Base-by-base conservation (phyloP, 2,888 invertebrate genomes). In the Nycteola revayana region DNA sequence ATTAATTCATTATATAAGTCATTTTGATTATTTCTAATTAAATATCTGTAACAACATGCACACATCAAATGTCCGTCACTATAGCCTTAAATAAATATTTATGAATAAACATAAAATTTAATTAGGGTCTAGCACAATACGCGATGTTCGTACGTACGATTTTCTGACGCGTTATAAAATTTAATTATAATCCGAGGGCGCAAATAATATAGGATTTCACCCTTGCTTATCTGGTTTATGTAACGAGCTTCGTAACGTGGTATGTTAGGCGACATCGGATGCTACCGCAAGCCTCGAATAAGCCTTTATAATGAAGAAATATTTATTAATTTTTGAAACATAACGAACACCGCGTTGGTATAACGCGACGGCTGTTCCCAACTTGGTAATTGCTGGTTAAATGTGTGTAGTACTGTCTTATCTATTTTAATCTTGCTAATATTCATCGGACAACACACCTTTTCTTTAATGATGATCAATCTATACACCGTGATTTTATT, bases 181-280 rank as follows among this genome's bases (percentile, higher is more conserved):
- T 81, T 79, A 86, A 86, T 82, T 83, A 82, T 75, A 84, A 83
- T 80, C 80, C 71, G 66, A 63, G 76, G 75, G 74, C 60, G 75
- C 74, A 77, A 84, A 82, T 80, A 78, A 80, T 75, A 79, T 81
- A 76, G 78, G 73, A 83, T 83, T 82, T 77, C 79, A 76, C 73
- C 81, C 81, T 75, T 77, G 74, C 76, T 75, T 78, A 75, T 74
- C 75, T 67, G 66, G 53, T 64, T 58, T 58, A 61, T 58, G 63
- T 71, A 71, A 71, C 63, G 63, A 69, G 61, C 53, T 51, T 46
- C 58, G 65, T 69, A 67, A 67, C 17, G 50, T 58, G 51, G 46
- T 48, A 36, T 32, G 35, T 40, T 20, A 33, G 26, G 48, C 34
- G 60, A 63, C 60, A 61, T 58, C 51, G 49, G 59, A 63, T 57